These are phyloP conservation scores for Nymphalis c-album DNA, from an alignment of 2,888 invertebrate species.

Conservation along the genomic window DNA sequence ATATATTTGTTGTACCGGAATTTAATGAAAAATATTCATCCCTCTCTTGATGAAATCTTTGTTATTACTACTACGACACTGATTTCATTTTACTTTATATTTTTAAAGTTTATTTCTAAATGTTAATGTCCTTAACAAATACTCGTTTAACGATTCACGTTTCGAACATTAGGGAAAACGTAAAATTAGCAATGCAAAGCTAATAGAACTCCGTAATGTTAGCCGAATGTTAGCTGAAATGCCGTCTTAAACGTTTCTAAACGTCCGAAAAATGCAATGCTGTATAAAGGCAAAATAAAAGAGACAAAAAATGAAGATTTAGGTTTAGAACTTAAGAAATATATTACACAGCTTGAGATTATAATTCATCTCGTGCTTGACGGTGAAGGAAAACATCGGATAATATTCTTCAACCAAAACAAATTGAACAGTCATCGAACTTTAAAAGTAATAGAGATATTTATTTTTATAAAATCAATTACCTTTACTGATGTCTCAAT, in stretches of 20 bases:
- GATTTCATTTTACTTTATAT: background rate
- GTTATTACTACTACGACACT: too few species aligned
- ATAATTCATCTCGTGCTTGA: too few species aligned
- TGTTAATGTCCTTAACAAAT: slow-evolving; percentile 3
- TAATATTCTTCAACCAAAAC: too few species aligned
- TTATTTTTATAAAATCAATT: too few species aligned
- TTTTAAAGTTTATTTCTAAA: background rate
- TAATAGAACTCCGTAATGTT: slow-evolving; percentile 25
- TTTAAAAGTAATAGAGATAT: too few species aligned
- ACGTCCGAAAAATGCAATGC: slow-evolving; percentile 7
- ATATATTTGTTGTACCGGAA: too few species aligned
- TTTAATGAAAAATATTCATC: background rate
- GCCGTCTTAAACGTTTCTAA: slow-evolving; percentile 24
- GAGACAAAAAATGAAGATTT: background rate
- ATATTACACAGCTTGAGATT: too few species aligned
- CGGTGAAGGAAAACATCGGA: background rate
- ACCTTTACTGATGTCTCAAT: too few species aligned
- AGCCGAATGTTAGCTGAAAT: slow-evolving; percentile 18
- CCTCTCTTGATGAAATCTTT: background rate
- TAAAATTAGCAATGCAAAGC: slow-evolving; percentile 26
- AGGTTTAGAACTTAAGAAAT: background rate
- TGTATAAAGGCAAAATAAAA: background rate
- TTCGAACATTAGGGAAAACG: slow-evolving; percentile 19
- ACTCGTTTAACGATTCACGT: slow-evolving; percentile 12
- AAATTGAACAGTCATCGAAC: too few species aligned